phyloP scores from a whole-genome alignment of 1,140 invertebrate genomes.

The Polyergus mexicanus region DNA sequence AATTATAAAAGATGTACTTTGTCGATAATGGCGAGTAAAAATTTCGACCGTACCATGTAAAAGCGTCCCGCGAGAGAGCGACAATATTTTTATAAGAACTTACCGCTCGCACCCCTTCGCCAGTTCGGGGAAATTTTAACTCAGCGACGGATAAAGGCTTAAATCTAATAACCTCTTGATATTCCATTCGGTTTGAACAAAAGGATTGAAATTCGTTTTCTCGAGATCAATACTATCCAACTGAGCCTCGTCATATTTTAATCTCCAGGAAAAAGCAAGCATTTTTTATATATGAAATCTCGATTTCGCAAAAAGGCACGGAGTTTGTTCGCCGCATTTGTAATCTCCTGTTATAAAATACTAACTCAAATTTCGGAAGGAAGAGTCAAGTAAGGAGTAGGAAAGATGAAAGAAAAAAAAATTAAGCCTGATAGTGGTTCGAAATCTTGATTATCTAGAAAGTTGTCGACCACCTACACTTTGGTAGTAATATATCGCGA shows the following conservation, averaged over 20 bases:
- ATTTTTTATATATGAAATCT: constrained; percentile 4
- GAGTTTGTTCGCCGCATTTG: constrained; percentile 57
- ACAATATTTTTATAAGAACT: constrained; percentile 51
- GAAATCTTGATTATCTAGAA: constrained; percentile 67
- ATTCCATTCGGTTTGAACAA: constrained; percentile 30
- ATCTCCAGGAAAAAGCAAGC: background rate
- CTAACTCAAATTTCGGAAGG: background rate
- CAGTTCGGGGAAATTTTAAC: constrained; percentile 28
- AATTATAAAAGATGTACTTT: constrained; percentile 27
- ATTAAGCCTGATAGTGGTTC: constrained; percentile 59
- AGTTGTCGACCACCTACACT: constrained; percentile 64
- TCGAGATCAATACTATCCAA: background rate
- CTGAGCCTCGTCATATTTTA: constrained; percentile 25
- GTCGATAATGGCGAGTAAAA: constrained; percentile 27
- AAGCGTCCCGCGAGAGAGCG: background rate
- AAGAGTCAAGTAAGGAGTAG: background rate
- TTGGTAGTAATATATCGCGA: constrained; percentile 52
- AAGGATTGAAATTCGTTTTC: constrained; percentile 24
- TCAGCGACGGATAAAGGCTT: constrained; percentile 2
- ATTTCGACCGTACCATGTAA: constrained; percentile 30
- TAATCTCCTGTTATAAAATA: constrained; percentile 62
- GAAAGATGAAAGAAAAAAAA: background rate
- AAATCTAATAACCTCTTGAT: constrained; percentile 32
- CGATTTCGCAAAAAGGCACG: constrained; percentile 1
- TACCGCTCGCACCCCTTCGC: constrained; percentile 14